phyloP scores from a whole-genome alignment of 1,140 invertebrate genomes.

The Scaptomyza hsui region DNA sequence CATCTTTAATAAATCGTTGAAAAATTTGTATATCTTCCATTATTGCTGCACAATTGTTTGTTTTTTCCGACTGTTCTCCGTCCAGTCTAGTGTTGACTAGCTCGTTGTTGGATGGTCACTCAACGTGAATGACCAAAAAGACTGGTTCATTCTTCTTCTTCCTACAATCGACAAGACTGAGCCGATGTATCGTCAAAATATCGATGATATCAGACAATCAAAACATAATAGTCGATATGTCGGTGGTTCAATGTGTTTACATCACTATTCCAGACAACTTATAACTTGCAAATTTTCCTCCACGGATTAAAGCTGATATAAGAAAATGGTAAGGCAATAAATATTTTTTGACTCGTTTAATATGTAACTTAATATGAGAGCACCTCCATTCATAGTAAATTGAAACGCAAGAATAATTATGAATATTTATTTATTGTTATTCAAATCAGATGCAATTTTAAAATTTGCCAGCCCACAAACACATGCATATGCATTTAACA shows the following conservation, averaged over 20 bases:
- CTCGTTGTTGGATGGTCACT: too few species aligned
- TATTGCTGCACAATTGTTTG: conserved; percentile 1
- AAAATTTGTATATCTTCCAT: conserved; percentile 61
- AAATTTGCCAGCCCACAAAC: conserved; percentile 4
- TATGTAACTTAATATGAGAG: not conserved
- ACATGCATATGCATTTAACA: conserved; percentile 42
- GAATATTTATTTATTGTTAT: not conserved
- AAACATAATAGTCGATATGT: not conserved
- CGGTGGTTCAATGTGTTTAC: not conserved
- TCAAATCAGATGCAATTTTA: not conserved
- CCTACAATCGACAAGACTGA: not conserved
- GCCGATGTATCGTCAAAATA: not conserved
- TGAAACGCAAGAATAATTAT: not conserved
- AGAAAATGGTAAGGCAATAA: conserved; percentile 17
- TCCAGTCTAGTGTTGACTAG: too few species aligned
- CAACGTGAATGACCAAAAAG: too few species aligned
- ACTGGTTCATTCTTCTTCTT: too few species aligned
- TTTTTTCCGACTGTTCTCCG: not conserved
- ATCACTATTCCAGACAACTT: conserved; percentile 5
- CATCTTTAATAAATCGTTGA: conserved; percentile 45
- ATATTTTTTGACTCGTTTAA: not conserved
- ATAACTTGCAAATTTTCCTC: not conserved
- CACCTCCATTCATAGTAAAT: not conserved
- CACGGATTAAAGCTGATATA: not conserved
- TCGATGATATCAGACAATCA: not conserved